A percentile compares a stretch with the other conserved stretches of the same genome.
Evolutionary conservation across 1,140 invertebrate species (phyloP).

Genomic region (Drosophila murphyi): DNA sequence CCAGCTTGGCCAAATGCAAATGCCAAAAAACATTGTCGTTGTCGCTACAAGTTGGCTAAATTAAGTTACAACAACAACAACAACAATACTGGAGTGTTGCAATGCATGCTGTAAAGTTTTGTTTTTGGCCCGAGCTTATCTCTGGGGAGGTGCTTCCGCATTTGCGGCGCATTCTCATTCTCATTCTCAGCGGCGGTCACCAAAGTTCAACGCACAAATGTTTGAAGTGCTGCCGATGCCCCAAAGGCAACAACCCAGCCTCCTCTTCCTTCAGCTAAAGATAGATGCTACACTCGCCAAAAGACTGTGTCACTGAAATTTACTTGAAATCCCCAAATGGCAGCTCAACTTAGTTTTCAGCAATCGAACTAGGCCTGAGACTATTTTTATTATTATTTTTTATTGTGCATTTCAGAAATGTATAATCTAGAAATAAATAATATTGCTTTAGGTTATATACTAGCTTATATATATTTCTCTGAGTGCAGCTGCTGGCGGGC

Average conservation of each 20-base stretch:
- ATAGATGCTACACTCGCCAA: constrained; percentile 23
- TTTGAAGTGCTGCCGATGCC: constrained; percentile 69
- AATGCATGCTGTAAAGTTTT: constrained; percentile 21
- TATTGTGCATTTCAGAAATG: no score
- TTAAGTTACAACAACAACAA: constrained; percentile 45
- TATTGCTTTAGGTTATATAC: no score
- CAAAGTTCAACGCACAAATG: constrained; percentile 77
- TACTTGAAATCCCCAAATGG: no score
- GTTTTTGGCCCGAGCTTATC: constrained; percentile 54
- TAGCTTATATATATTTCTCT: not conserved
- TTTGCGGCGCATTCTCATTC: constrained; percentile 59
- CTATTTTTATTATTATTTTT: no score
- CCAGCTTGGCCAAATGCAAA: constrained; percentile 33
- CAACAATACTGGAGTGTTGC: constrained; percentile 24
- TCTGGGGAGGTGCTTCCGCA: constrained; percentile 73
- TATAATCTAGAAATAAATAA: no score
- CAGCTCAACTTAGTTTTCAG: no score
- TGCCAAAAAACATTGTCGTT: constrained; percentile 37
- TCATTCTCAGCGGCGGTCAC: constrained; percentile 54
- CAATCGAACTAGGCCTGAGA: no score
- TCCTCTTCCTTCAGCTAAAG: constrained; percentile 20
- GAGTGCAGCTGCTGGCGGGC: constrained; percentile 6
- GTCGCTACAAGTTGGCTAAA: constrained; percentile 48
- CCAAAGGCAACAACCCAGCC: constrained; percentile 49
- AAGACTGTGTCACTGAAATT: not conserved